A percentile compares a stretch with the other conserved stretches of the same genome.
These are phyloP conservation scores for Xiphophorus couchianus DNA, from an alignment of 2,113 vertebrate genomes.

Conservation along the genomic window DNA sequence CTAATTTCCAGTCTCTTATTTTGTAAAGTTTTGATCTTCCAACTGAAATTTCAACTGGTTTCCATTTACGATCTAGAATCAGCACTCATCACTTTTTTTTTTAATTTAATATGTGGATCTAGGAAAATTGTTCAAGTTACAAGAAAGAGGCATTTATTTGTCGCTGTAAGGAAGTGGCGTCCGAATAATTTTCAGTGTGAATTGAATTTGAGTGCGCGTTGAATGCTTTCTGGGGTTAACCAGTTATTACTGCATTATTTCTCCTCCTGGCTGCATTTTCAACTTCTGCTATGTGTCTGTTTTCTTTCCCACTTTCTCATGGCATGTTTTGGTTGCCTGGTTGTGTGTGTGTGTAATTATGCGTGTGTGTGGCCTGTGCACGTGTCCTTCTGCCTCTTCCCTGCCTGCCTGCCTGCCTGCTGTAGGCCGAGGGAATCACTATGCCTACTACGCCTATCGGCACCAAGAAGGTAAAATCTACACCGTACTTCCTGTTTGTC, in stretches of 20 bases:
- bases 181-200: too few relatives aligned
- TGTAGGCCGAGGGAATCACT: constrained; percentile 96
- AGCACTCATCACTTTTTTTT: too few relatives aligned
- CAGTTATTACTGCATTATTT: constrained; percentile 56
- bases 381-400: constrained; percentile 83
- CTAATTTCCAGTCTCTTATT: too few relatives aligned
- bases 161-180: too few relatives aligned
- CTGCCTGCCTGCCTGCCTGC: constrained; percentile 83
- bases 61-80: too few relatives aligned
- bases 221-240: constrained; percentile 44
- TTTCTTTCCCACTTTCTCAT: constrained; percentile 81
- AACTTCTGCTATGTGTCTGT: constrained; percentile 84
- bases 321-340: constrained; percentile 80
- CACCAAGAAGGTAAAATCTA: constrained; percentile 87
- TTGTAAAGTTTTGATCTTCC: too few relatives aligned
- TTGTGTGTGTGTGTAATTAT: constrained; percentile 77
- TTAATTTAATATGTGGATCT: too few relatives aligned
- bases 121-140: too few relatives aligned
- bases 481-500: constrained; percentile 43
- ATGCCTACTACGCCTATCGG: constrained; percentile 95
- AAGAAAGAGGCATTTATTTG: too few relatives aligned
- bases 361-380: constrained; percentile 80
- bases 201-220: not conserved
- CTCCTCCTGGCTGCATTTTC: constrained; percentile 81
- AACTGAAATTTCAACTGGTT: too few relatives aligned